phyloP scores from a whole-genome alignment of 35 echinoderm and acorn worm genomes.

The Heliocidaris tuberculata region DNA sequence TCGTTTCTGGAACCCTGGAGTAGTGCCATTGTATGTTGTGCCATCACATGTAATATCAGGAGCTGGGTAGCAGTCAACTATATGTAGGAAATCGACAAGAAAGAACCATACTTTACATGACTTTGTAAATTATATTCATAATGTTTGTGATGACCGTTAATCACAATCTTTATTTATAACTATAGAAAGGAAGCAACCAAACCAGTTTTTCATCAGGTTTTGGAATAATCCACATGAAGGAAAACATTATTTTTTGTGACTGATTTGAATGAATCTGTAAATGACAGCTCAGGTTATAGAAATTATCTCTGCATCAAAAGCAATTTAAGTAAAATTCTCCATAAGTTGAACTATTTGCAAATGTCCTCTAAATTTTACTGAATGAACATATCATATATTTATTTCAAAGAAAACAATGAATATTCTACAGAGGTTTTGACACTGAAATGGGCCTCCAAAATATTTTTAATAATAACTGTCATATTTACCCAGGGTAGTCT shows the following conservation, averaged over 20 bases:
- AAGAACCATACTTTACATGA: not conserved
- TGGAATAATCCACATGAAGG: not conserved
- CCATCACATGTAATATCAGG: constrained; percentile 53
- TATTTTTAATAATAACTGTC: too few relatives aligned
- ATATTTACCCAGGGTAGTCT: too few relatives aligned
- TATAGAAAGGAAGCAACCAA: too few relatives aligned
- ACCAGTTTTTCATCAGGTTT: not conserved
- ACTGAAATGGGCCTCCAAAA: too few relatives aligned
- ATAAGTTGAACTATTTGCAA: too few relatives aligned
- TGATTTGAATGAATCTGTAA: too few relatives aligned
- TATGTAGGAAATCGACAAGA: not conserved
- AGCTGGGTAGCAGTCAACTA: constrained; percentile 52
- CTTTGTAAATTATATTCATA: not conserved
- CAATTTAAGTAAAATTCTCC: too few relatives aligned
- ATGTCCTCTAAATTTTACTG: too few relatives aligned
- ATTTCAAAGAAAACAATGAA: not conserved
- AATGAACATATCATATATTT: not conserved
- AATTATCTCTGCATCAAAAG: too few relatives aligned
- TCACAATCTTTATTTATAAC: not conserved
- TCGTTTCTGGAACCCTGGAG: not conserved
- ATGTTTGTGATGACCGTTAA: not conserved
- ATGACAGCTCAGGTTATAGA: too few relatives aligned
- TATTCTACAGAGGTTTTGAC: not conserved
- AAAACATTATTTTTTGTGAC: too few relatives aligned
- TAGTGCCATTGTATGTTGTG: constrained; percentile 22